phyloP scores from a whole-genome alignment of 1,140 invertebrate genomes.

The Macrobrachium nipponense region DNA sequence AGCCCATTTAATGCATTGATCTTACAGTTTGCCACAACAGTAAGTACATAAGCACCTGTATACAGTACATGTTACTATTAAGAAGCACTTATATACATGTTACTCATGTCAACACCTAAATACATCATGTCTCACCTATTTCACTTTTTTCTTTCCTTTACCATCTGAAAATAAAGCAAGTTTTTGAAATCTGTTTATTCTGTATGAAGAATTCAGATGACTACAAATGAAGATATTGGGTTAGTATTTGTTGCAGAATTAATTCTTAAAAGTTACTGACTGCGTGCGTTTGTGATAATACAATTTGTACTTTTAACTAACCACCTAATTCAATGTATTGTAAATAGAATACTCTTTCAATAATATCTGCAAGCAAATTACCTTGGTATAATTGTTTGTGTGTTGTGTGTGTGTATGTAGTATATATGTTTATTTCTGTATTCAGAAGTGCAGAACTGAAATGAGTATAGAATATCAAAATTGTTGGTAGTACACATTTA shows the following conservation, averaged over 20 bases:
- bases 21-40: slow-evolving; percentile 55
- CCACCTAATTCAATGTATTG: too few relatives aligned
- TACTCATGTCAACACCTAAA: slow-evolving; percentile 58
- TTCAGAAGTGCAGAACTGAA: too few relatives aligned
- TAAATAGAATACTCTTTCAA: too few relatives aligned
- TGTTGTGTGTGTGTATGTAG: too few relatives aligned
- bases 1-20: slow-evolving; percentile 42
- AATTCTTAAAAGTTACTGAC: background rate
- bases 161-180: slow-evolving; percentile 57
- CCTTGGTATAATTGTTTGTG: too few relatives aligned
- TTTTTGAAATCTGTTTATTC: slow-evolving; percentile 43
- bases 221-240: slow-evolving; percentile 36
- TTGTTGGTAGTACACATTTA: too few relatives aligned
- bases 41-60: slow-evolving; percentile 44
- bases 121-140: slow-evolving; percentile 58
- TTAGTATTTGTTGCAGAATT: slow-evolving; percentile 32
- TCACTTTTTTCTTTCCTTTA: slow-evolving; percentile 62
- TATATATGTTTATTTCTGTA: too few relatives aligned
- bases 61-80: slow-evolving; percentile 48
- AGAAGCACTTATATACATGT: slow-evolving; percentile 59
- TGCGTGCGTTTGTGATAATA: too few relatives aligned
- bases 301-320: too few relatives aligned
- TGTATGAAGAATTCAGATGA: background rate
- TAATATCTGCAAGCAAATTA: too few relatives aligned
- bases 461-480: too few relatives aligned